Percentiles rank a stretch among this genome's conserved stretches.
phyloP scores from a whole-genome alignment of 2,113 vertebrate species.

The Osmerus mordax region DNA sequence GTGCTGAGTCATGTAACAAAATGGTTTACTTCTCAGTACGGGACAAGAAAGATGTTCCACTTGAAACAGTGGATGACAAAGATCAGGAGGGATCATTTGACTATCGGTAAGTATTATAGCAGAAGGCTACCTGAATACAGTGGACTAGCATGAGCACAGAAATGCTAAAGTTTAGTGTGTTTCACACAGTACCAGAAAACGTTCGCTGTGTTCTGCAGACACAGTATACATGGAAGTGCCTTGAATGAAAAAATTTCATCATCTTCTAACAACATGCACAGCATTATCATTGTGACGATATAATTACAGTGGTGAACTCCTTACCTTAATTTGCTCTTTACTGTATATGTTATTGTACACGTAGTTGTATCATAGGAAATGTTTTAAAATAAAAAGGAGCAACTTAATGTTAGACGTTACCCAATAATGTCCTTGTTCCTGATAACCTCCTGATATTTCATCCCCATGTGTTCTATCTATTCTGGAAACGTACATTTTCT shows the following conservation, averaged over 20 bases:
- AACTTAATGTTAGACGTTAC: slow-evolving; percentile 24
- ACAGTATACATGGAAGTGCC: no score
- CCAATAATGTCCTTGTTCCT: slow-evolving; percentile 15
- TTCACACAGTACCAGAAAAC: neutral
- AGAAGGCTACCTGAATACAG: neutral
- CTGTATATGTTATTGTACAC: slow-evolving; percentile 31
- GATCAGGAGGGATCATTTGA: slow-evolving; percentile 93
- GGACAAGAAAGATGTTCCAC: slow-evolving; percentile 87
- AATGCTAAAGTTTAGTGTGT: neutral
- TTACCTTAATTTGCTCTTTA: slow-evolving; percentile 34
- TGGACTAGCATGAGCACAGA: neutral
- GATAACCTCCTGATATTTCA: slow-evolving; percentile 26
- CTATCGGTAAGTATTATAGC: slow-evolving; percentile 82
- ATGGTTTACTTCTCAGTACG: slow-evolving; percentile 75
- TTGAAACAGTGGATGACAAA: slow-evolving; percentile 86
- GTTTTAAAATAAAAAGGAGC: neutral
- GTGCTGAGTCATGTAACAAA: neutral
- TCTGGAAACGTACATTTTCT: slow-evolving; percentile 47
- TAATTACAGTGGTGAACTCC: slow-evolving; percentile 4
- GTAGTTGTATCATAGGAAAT: neutral
- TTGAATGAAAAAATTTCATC: neutral
- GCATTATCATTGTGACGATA: slow-evolving; percentile 18
- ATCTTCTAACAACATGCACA: slow-evolving; percentile 6
- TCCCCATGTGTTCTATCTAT: neutral
- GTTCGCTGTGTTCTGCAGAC: no score